These are phyloP conservation scores for Haliclystus octoradiatus DNA, from an alignment of 30 jellyfish, hydroid and myxozoan species.

Conservation along the genomic window DNA sequence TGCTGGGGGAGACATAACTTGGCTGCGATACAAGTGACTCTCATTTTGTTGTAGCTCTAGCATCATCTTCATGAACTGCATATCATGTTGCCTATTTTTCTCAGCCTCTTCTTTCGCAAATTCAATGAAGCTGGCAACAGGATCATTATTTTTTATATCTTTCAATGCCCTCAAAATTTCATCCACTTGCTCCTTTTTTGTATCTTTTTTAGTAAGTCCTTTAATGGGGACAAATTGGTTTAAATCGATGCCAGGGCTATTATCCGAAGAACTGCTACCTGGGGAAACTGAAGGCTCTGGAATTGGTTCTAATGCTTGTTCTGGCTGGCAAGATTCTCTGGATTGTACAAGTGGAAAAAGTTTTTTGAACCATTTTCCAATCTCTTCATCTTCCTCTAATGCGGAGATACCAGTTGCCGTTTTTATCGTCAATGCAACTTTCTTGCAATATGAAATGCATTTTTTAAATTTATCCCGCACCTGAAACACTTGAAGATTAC, in stretches of 20 bases:
- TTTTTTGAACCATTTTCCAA: not conserved
- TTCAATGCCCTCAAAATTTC: conserved; percentile 4
- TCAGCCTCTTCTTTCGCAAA: conserved; percentile 34
- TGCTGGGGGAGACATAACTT: too few relatives aligned
- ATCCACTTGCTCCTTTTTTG: conserved; percentile 6
- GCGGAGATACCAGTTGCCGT: not conserved
- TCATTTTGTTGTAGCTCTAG: conserved; percentile 20
- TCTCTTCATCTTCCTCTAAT: not conserved
- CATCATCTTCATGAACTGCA: conserved; percentile 24
- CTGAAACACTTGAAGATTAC: too few relatives aligned
- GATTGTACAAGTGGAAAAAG: not conserved
- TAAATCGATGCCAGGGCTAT: conserved; percentile 1
- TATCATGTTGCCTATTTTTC: conserved; percentile 21
- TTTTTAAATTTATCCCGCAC: not conserved
- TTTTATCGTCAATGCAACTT: too few relatives aligned
- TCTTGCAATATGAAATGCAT: too few relatives aligned
- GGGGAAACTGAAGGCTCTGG: too few relatives aligned
- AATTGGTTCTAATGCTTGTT: not conserved
- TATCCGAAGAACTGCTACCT: too few relatives aligned
- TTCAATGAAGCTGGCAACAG: conserved; percentile 5
- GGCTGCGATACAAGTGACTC: conserved; percentile 22
- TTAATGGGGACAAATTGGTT: conserved; percentile 5
- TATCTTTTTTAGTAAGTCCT: not conserved
- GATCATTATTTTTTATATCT: conserved; percentile 12
- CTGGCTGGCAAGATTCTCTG: not conserved